A percentile compares a stretch with the other conserved stretches of the same genome.
phyloP scores from a whole-genome alignment of 2,797 vertebrate species.

The Triplophysa yarkandensis region DNA sequence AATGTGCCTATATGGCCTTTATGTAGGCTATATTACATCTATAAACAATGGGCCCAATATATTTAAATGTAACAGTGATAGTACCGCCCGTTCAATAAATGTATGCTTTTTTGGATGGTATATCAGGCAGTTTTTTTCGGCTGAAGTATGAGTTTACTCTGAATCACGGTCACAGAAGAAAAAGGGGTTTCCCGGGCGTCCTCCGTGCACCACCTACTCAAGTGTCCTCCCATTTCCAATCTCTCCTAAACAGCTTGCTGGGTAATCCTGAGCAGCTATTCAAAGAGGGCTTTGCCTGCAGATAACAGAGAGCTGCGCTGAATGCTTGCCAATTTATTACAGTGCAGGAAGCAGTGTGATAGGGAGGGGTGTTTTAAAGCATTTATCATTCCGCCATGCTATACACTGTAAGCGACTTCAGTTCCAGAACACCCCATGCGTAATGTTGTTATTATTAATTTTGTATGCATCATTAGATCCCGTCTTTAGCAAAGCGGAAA shows the following conservation, averaged over 20 bases:
- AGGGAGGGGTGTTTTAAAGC: constrained; percentile 43
- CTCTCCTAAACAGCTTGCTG: constrained; percentile 54
- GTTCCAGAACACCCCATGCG: constrained; percentile 1
- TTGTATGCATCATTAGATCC: constrained; percentile 8
- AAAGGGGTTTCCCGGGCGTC: constrained; percentile 51
- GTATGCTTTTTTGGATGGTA: not conserved
- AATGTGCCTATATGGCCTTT: no score
- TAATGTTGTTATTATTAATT: not conserved
- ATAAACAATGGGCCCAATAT: no score
- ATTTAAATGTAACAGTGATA: no score
- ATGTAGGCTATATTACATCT: no score
- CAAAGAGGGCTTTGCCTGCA: constrained; percentile 51
- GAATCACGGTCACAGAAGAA: constrained; percentile 11
- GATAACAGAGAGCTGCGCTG: constrained; percentile 65
- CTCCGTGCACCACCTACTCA: constrained; percentile 22
- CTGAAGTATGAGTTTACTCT: constrained; percentile 1
- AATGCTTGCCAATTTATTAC: constrained; percentile 62
- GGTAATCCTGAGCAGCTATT: constrained; percentile 60
- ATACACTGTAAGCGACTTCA: not conserved
- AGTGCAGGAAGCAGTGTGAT: constrained; percentile 59
- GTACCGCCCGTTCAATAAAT: no score
- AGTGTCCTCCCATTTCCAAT: constrained; percentile 30
- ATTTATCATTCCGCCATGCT: not conserved
- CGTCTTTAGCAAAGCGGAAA: not conserved
- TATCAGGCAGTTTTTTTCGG: not conserved